Conservation (phyloP, 2,888 invertebrate species). For the Phyllotreta cruciferae region DNA sequence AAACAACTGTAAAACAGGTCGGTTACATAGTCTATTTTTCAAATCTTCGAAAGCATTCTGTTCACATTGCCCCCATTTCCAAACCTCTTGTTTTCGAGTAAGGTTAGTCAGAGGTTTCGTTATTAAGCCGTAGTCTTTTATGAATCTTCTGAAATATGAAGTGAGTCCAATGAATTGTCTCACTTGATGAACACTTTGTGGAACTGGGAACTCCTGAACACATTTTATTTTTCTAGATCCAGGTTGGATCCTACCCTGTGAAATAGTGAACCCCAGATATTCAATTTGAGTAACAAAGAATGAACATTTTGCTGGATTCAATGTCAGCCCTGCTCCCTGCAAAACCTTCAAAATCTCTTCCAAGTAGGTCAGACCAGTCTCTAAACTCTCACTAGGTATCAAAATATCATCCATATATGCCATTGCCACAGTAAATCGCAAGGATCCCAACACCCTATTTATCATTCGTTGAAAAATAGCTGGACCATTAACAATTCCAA, state of each 20-base stretch:
- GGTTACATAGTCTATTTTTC: not conserved
- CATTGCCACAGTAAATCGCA: conserved; percentile 7
- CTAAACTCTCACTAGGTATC: conserved; percentile 18
- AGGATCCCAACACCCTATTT: conserved; percentile 14
- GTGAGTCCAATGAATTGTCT: conserved; percentile 19
- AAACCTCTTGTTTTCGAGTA: not conserved
- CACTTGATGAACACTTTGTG: conserved; percentile 29
- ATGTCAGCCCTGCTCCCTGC: conserved; percentile 26
- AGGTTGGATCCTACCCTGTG: conserved; percentile 23
- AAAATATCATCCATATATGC: conserved; percentile 35
- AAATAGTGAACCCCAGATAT: conserved; percentile 33
- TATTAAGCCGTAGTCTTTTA: conserved; percentile 3
- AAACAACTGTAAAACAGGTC: not conserved
- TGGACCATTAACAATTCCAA: conserved; percentile 46
- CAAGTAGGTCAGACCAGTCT: conserved; percentile 26
- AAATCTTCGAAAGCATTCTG: conserved; percentile 2
- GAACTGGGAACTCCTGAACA: conserved; percentile 21
- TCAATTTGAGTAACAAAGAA: conserved; percentile 28
- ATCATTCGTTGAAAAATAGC: conserved; percentile 49
- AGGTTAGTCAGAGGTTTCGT: not conserved
- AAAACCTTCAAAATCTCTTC: conserved; percentile 28
- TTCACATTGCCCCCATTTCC: not conserved
- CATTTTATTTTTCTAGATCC: conserved; percentile 24
- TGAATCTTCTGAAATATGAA: not conserved
- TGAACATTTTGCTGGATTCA: conserved; percentile 35